Conservation (phyloP, 2,113 vertebrate genomes). For the Corynorhinus townsendii region DNA sequence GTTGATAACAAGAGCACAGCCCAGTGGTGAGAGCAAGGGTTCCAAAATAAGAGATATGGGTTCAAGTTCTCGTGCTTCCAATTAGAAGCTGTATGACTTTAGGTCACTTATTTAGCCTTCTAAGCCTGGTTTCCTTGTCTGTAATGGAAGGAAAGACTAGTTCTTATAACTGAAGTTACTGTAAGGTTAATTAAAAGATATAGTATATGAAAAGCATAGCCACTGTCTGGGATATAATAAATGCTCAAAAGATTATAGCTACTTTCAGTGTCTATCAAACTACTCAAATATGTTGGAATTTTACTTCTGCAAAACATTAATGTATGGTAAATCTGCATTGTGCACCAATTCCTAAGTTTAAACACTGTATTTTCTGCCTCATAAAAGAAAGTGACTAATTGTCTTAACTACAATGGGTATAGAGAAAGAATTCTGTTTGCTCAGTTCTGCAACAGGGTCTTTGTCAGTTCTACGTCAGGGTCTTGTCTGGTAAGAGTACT, state of each 20-base stretch:
- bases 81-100: neutral
- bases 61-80: neutral
- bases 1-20: neutral
- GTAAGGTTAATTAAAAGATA: neutral
- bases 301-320: neutral
- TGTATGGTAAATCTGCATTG: neutral
- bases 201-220: neutral
- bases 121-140: neutral
- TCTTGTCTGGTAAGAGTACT: neutral
- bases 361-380: neutral
- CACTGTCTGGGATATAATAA: neutral
- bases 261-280: neutral
- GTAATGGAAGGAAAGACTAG: neutral
- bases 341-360: neutral
- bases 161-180: neutral
- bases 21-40: neutral
- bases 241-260: neutral
- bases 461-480: too few relatives aligned
- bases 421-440: neutral
- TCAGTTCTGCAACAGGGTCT: neutral
- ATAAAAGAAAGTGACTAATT: neutral
- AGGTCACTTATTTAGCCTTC: neutral
- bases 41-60: neutral
- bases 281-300: neutral
- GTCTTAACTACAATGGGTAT: neutral